Conservation (phyloP, 2,797 vertebrate genomes). For the Moxostoma hubbsi region DNA sequence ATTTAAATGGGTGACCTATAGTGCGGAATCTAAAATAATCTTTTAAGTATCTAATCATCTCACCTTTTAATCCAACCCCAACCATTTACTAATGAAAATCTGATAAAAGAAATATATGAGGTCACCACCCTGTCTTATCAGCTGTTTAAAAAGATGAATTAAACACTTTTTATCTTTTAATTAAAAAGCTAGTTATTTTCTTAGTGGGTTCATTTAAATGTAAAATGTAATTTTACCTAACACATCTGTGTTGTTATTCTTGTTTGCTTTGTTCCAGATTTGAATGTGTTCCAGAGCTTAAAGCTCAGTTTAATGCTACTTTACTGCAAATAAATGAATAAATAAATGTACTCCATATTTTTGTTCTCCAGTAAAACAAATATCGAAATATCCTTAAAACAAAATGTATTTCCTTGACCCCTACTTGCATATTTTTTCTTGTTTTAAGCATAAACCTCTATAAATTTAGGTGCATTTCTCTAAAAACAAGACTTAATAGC, state of each 20-base stretch:
- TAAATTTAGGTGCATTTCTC: too few relatives aligned
- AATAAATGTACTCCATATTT: too few relatives aligned
- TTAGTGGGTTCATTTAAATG: constrained; percentile 9
- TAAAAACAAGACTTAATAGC: too few relatives aligned
- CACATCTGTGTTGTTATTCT: constrained; percentile 16
- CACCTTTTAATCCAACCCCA: constrained; percentile 39
- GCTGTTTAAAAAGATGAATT: constrained; percentile 14
- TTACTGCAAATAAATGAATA: too few relatives aligned
- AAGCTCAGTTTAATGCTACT: background rate
- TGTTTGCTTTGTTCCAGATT: constrained; percentile 4
- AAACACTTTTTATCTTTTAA: constrained; percentile 60
- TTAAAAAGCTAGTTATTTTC: constrained; percentile 48
- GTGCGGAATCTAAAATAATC: background rate
- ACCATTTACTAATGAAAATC: constrained; percentile 46
- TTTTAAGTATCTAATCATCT: background rate
- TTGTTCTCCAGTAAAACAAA: too few relatives aligned
- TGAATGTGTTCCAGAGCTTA: constrained; percentile 26
- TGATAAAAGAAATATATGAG: constrained; percentile 49
- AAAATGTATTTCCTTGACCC: too few relatives aligned
- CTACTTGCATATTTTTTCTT: too few relatives aligned
- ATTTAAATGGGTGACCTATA: background rate
- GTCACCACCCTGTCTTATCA: constrained; percentile 46
- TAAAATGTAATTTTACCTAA: constrained; percentile 33
- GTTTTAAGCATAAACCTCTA: too few relatives aligned
- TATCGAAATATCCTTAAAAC: too few relatives aligned